Evolutionary conservation across 2,113 vertebrate species (phyloP).

Genomic region (Zingel zingel): DNA sequence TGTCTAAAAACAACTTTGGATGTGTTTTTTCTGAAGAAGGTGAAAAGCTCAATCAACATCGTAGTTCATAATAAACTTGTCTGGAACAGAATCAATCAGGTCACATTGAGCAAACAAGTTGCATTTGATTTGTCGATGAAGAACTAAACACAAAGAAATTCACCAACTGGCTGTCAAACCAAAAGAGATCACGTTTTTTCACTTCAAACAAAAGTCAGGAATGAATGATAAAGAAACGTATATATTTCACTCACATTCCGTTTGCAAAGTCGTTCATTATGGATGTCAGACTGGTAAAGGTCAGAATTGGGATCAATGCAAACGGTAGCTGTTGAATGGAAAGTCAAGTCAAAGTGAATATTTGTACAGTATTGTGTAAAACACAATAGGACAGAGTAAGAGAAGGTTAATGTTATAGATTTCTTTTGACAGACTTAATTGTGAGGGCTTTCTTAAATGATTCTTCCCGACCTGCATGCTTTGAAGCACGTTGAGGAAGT

Average conservation of each 20-base stretch:
- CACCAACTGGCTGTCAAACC: neutral
- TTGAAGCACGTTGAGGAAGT: conserved; percentile 95
- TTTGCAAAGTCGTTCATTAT: conserved; percentile 96
- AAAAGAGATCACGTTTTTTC: neutral
- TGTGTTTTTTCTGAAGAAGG: neutral
- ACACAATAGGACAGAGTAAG: neutral
- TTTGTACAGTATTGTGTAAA: neutral
- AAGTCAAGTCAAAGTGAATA: conserved; percentile 10
- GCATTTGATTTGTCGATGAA: neutral
- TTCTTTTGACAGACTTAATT: neutral
- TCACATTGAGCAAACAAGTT: neutral
- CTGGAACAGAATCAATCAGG: neutral
- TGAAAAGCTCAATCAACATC: neutral
- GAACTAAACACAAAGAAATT: neutral
- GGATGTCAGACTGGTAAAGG: conserved; percentile 92
- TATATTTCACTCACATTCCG: conserved; percentile 88
- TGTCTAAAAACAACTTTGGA: neutral
- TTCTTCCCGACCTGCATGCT: conserved; percentile 83
- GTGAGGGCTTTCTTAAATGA: neutral
- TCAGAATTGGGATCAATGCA: conserved; percentile 95
- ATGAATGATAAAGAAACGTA: neutral
- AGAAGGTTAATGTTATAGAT: neutral
- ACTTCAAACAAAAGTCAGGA: neutral
- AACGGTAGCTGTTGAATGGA: conserved; percentile 90
- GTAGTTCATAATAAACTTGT: neutral